Conservation (phyloP, 2,797 vertebrate genomes). For the Cossypha niveicapilla region DNA sequence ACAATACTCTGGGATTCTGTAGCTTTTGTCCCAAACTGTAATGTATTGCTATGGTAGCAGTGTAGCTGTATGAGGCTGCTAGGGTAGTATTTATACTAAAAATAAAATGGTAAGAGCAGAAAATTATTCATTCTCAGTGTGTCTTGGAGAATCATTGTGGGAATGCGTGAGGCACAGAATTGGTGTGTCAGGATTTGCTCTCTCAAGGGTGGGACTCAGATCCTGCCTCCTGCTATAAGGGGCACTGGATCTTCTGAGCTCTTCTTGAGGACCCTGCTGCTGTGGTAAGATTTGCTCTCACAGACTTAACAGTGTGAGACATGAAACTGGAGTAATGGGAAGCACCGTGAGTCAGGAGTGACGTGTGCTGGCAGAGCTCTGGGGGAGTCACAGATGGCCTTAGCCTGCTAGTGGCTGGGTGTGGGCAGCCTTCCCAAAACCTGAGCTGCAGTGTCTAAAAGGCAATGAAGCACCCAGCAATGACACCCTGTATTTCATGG, state of each 20-base stretch:
- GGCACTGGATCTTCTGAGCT: neutral
- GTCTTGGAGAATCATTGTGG: neutral
- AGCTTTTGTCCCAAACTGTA: constrained; percentile 25
- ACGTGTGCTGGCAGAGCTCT: neutral
- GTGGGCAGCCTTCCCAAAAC: neutral
- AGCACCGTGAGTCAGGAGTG: neutral
- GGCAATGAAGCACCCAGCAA: neutral
- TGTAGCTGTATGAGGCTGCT: neutral
- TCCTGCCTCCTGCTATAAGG: neutral
- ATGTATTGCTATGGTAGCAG: constrained; percentile 47
- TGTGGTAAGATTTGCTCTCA: neutral
- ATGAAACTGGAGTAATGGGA: neutral
- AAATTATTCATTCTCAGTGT: neutral
- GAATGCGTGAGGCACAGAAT: neutral
- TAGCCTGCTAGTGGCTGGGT: neutral
- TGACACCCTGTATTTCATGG: neutral
- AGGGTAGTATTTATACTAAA: constrained; percentile 38
- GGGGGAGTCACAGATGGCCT: neutral
- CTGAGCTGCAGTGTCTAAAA: neutral
- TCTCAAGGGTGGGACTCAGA: neutral
- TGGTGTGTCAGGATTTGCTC: neutral
- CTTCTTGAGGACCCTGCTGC: neutral
- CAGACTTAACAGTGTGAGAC: neutral
- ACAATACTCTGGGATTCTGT: neutral
- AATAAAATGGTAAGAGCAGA: constrained; percentile 42